phyloP scores from a whole-genome alignment of 2,797 vertebrate species.

The Phyllotis vaccarum region DNA sequence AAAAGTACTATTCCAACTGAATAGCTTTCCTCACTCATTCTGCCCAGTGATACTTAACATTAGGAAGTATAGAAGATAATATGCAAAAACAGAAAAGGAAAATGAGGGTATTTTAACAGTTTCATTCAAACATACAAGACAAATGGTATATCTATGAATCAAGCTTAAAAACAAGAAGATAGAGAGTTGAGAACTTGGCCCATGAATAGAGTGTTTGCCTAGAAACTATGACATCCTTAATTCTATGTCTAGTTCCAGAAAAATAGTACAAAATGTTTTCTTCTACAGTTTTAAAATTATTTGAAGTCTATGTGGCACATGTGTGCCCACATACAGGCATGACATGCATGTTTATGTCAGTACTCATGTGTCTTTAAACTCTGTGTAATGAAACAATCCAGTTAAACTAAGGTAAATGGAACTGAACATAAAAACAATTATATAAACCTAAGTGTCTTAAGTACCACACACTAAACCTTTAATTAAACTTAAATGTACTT shows the following conservation, averaged over 20 bases:
- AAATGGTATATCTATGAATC: background rate
- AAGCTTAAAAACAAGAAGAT: background rate
- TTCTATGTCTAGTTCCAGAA: background rate
- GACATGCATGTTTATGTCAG: background rate
- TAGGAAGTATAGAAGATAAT: background rate
- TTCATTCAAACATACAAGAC: conserved; percentile 4
- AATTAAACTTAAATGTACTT: background rate
- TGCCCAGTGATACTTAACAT: background rate
- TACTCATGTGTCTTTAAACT: background rate
- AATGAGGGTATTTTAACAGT: background rate
- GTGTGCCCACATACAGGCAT: background rate
- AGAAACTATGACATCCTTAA: background rate
- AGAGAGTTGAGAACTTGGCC: background rate
- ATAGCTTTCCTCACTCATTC: background rate
- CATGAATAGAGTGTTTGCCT: background rate
- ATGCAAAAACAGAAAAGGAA: background rate
- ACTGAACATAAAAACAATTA: background rate
- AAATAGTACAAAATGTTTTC: background rate
- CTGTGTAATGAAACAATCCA: background rate
- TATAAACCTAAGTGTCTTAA: background rate
- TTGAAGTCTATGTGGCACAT: background rate
- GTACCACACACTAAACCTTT: background rate
- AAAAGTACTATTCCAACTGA: background rate
- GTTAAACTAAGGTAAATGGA: background rate
- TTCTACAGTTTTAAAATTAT: background rate